Conservation (phyloP, 2,797 vertebrate species). For the Phrynocephalus forsythii region DNA sequence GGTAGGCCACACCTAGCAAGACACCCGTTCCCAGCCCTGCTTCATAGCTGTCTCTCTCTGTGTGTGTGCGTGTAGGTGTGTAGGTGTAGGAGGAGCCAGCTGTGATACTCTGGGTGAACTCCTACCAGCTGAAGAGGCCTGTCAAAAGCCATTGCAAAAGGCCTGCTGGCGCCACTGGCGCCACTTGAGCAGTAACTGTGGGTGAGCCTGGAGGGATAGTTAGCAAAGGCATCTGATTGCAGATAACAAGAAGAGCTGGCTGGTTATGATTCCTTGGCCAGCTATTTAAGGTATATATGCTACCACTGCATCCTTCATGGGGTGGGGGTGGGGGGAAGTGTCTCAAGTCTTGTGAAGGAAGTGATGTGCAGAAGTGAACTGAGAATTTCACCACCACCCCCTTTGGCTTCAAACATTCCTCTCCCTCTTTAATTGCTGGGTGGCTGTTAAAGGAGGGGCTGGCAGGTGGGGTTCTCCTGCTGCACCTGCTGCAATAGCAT, state of each 20-base stretch:
- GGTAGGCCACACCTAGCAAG: neutral
- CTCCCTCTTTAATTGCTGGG: neutral
- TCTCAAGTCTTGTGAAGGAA: neutral
- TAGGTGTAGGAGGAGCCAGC: neutral
- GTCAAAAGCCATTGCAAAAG: neutral
- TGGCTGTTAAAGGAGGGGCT: neutral
- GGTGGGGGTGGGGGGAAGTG: neutral
- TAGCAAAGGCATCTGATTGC: constrained; percentile 34
- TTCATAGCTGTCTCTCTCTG: no score
- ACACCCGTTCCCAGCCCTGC: neutral
- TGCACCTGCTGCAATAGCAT: neutral
- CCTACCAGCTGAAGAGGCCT: neutral
- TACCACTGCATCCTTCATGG: neutral
- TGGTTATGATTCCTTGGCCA: neutral
- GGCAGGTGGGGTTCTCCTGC: constrained; percentile 25
- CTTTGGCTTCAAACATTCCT: constrained; percentile 18
- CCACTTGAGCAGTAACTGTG: constrained; percentile 28
- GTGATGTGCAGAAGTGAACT: neutral
- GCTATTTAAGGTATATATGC: neutral
- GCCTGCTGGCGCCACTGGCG: neutral
- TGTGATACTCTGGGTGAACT: neutral
- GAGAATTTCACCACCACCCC: neutral
- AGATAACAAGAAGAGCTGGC: constrained; percentile 20
- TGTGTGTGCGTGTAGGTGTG: neutral
- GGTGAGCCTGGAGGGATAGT: constrained; percentile 29